Evolutionary conservation across 1,140 invertebrate genomes (phyloP), one percentile per base, ranked within the genome.

Genomic region (Sminthurides bifidus): DNA sequence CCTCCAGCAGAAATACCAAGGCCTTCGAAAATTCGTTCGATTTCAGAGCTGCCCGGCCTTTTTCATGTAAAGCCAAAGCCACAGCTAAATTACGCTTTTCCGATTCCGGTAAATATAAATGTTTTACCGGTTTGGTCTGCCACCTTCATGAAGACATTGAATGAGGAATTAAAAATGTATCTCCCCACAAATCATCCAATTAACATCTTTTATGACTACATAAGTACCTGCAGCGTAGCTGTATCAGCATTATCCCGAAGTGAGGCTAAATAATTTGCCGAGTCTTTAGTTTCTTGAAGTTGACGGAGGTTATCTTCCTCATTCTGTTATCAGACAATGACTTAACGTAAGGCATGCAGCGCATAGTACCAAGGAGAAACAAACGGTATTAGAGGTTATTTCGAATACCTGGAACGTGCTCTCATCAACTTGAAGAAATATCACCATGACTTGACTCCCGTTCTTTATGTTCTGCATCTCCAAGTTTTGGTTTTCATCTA

Each of bases 61-160:
- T 83, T 70, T 87, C 84, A 69, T 87, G 83, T 31, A 85, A 72
- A 6, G 83, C 78, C 73, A 88, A 77, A 0, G 83, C 85, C 8
- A 84, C 74, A 40, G 83, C 74, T 19, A 89, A 68, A 0, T 81
- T 75, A 60, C 79, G 76, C 55, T 75, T 77, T 67, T 87, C 83
- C 6, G 75, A 69, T 2, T 72, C 63, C 0, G 84, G 84, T 23
- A 88, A 69, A 29, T 81, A 72, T 1, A 88, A 70, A 2, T n/a
- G 78, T 67, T 67, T 82, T 80, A 6, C 85, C 85, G 52, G 79
- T 76, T 66, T 88, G 85, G 69, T 88, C 83, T 66, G 85, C 81
- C 57, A 87, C 74, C 79, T 85, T 64, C 15, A 74, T 65, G 49
- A 54, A 17, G n/a, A 6, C 15, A 4, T 37, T 24, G 5, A 43